Evolutionary conservation across 2,797 vertebrate species (phyloP), one percentile per base, ranked within the genome.

Genomic region (Acomys russatus): DNA sequence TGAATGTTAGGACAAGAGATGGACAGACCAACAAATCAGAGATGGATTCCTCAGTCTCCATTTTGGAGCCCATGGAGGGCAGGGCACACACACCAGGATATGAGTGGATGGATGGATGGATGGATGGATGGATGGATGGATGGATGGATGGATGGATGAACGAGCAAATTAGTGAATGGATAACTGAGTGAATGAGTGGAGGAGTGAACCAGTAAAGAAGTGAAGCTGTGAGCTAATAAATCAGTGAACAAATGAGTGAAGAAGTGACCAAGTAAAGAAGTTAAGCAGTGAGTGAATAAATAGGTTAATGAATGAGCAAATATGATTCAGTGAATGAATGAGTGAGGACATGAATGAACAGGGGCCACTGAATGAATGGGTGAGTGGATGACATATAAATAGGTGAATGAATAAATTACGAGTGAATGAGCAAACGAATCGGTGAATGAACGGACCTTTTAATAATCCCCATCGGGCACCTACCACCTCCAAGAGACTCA

Each of bases 1-100:
- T 88, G 80, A 80, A 73, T 79, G 18, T 44, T 17, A 20, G 49
- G 44, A 73, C 22, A 18, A 44, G 0, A 49, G 76, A 28, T 33
- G 1, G 6, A 6, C 0, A 2, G 28, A 2, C 4, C 6, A 6
- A 33, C 25, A 6, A 64, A 25, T 30, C 25, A 2, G 4, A 6
- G 38, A 54, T 28, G 38, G 15, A 17, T 18, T 30, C 14, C 2
- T 44, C 71, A 28, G 49, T 76, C 76, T 91, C 14, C 1, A 54
- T 83, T n/a, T 25, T 49, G 15, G 64, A 63, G 66, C 49, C 76
- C 30, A 9, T 7, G 44, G 10, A 66, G 74, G 70, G 33, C 35
- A 8, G 14, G 66, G 49, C 28, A 51, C 35, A 4, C 25, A 2
- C 38, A 2, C 38, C 3, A 22, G 59, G 20, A 56, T 17, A 6